Base-by-base conservation (phyloP, 2,113 vertebrate genomes). In the Sturnira hondurensis region DNA sequence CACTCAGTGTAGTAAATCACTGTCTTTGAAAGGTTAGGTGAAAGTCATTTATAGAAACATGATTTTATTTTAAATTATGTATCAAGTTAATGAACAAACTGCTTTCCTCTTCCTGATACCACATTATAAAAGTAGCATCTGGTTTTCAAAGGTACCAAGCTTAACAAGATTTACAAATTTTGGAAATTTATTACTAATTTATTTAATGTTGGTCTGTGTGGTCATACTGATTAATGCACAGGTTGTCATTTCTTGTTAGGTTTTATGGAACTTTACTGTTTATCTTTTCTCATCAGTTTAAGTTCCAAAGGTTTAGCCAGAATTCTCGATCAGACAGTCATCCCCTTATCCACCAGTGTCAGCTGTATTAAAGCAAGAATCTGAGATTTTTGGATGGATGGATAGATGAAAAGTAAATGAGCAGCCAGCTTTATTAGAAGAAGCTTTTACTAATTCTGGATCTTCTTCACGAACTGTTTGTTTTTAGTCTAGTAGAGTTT, bases 11-110 rank as follows among this genome's bases (percentile, higher is more conserved):
- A 38, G 28, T 91, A 54, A 45, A n/a, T 70, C n/a, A 56, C 13
- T 82, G 26, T 68, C 13, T 24, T 33, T 78, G 58, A 87, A 94
- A 84, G 74, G 41, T 88, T 91, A 3, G 73, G 1, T 84, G 52
- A 52, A 86, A 86, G 11, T 71, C 89, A 58, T 31, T 2, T 54
- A 22, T 86, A 89, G 38, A 86, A 74, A 78, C 77, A 47, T 2
- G 5, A 74, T 83, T 85, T 93, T 63, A 84, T 85, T 91, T 93
- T 54, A 93, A 81, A 47, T 63, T 20, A 33, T 91, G 26, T 81
- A 38, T 82, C 38, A 63, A 91, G 22, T 76, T 92, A 94, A 50
- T 19, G 14, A 67, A 50, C 5, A 91, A 31, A 86, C 36, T 91
- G 5, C 16, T 33, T 87, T 17, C 38, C 22, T 96, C 28, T 84